Evolutionary conservation across 2,797 vertebrate species (phyloP).

Genomic region (Sebastes oblongus): DNA sequence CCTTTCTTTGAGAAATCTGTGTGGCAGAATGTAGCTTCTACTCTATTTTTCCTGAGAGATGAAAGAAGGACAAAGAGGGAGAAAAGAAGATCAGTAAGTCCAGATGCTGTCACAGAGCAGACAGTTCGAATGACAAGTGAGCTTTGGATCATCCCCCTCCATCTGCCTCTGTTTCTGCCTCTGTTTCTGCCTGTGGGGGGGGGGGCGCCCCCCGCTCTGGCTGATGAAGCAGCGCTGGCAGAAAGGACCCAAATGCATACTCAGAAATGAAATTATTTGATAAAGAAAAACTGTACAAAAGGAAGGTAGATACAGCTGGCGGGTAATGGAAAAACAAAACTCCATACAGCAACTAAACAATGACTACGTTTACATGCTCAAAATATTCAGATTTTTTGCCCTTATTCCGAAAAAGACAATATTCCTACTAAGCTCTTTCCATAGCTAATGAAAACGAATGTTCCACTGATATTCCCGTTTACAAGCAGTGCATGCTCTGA

Average conservation of each 20-base stretch:
- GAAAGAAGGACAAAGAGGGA: background rate
- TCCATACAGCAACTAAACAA: background rate
- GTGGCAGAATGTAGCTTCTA: background rate
- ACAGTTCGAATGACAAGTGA: background rate
- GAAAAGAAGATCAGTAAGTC: background rate
- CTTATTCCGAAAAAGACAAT: too few relatives aligned
- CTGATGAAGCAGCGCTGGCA: background rate
- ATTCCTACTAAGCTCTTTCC: too few relatives aligned
- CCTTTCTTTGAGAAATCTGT: background rate
- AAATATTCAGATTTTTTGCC: too few relatives aligned
- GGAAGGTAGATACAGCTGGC: background rate
- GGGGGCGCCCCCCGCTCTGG: too few relatives aligned
- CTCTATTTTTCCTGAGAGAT: background rate
- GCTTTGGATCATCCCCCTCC: background rate
- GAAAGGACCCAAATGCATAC: background rate
- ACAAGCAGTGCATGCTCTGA: too few relatives aligned
- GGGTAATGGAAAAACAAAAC: background rate
- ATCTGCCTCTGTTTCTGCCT: conserved; percentile 11
- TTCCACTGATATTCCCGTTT: too few relatives aligned
- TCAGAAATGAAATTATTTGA: background rate
- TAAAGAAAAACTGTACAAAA: background rate
- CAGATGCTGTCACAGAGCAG: background rate
- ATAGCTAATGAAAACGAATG: too few relatives aligned
- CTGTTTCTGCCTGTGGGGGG: conserved; percentile 3
- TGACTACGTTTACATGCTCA: too few relatives aligned